A percentile compares a stretch with the other conserved stretches of the same genome.
Evolutionary conservation across 2,888 invertebrate genomes (phyloP).

Genomic region (Timandra comae): DNA sequence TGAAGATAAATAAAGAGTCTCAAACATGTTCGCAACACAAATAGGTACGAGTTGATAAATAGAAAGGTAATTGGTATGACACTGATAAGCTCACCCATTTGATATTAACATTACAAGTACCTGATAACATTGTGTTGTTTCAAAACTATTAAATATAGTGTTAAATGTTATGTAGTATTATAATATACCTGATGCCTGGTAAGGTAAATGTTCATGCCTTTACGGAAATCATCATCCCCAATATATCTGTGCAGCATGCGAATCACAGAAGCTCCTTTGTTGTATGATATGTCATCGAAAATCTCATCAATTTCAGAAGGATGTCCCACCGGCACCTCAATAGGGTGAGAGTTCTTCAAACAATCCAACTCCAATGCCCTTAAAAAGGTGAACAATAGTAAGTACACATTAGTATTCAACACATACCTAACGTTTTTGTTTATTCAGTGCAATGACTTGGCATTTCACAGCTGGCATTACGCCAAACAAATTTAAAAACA

Average conservation of each 20-base stretch:
- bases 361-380: slow-evolving; percentile 91
- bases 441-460: slow-evolving; percentile 25
- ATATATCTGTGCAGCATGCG: slow-evolving; percentile 96
- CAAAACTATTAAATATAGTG: background rate
- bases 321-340: slow-evolving; percentile 95
- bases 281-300: slow-evolving; percentile 97
- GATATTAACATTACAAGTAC: no score
- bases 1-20: background rate
- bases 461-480: slow-evolving; percentile 27
- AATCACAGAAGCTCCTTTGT: slow-evolving; percentile 96
- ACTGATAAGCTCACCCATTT: no score
- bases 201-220: slow-evolving; percentile 94
- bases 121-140: no score
- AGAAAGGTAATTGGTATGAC: no score
- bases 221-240: slow-evolving; percentile 93
- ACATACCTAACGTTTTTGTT: slow-evolving; percentile 5
- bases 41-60: no score
- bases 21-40: no score
- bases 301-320: slow-evolving; percentile 98
- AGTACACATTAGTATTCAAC: slow-evolving; percentile 4
- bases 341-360: slow-evolving; percentile 95
- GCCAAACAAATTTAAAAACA: slow-evolving; percentile 18
- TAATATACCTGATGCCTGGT: slow-evolving; percentile 81
- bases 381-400: no score
- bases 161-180: slow-evolving; percentile 9